Conservation (phyloP, 2,797 vertebrate species). For the Yasuhikotakia modesta region DNA sequence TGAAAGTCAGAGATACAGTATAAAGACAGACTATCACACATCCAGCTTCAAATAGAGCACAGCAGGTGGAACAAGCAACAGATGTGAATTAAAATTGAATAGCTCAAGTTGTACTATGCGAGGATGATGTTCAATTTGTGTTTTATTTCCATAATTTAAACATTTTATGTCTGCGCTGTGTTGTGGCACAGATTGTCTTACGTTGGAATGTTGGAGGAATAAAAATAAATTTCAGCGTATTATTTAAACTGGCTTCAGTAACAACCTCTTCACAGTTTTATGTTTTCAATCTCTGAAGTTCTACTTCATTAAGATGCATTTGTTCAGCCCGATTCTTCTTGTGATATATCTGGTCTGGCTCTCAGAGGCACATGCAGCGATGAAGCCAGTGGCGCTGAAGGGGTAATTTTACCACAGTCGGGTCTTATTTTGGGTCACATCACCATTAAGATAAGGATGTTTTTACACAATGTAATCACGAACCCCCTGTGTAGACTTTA, state of each 20-base stretch:
- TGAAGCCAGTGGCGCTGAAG: neutral
- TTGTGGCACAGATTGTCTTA: neutral
- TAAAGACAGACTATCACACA: neutral
- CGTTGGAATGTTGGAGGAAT: too few species aligned
- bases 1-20: neutral
- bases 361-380: neutral
- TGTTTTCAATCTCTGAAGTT: neutral
- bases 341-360: neutral
- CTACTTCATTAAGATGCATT: neutral
- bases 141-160: too few species aligned
- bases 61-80: neutral
- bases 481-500: neutral
- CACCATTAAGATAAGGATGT: conserved; percentile 6
- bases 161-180: neutral
- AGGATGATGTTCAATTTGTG: too few species aligned
- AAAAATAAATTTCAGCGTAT: too few species aligned
- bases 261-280: neutral
- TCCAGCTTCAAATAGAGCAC: neutral
- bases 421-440: conserved; percentile 23
- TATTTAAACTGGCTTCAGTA: neutral
- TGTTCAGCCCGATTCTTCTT: conserved; percentile 4
- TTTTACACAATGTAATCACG: neutral
- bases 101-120: too few species aligned
- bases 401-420: conserved; percentile 19
- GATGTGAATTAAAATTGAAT: neutral